Conservation (phyloP, 2,113 vertebrate genomes). For the Neodontobutis hainanensis region DNA sequence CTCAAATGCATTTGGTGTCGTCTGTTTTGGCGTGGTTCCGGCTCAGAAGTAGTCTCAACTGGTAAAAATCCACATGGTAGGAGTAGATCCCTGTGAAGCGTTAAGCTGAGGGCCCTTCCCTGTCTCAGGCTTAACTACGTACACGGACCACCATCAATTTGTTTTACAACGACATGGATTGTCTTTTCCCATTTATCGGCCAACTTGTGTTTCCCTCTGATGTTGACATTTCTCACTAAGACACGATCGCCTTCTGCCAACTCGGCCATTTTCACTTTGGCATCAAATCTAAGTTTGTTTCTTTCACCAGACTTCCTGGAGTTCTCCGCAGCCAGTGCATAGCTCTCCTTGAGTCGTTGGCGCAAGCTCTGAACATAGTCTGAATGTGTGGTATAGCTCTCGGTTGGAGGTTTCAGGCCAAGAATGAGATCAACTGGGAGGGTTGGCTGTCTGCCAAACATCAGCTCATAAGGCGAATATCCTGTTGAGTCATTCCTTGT, state of each 20-base stretch:
- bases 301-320: slow-evolving; percentile 2
- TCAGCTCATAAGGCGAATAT: slow-evolving; percentile 23
- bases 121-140: too few species aligned
- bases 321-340: slow-evolving; percentile 19
- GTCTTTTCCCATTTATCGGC: too few species aligned
- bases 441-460: slow-evolving; percentile 36
- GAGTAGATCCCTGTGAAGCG: too few species aligned
- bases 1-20: too few species aligned
- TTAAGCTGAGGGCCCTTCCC: too few species aligned
- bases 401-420: slow-evolving; percentile 10
- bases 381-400: slow-evolving; percentile 14
- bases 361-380: slow-evolving; percentile 22
- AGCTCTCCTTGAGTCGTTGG: slow-evolving; percentile 11
- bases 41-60: too few species aligned
- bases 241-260: slow-evolving; percentile 25
- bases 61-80: too few species aligned
- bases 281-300: slow-evolving; percentile 34
- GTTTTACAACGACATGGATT: too few species aligned
- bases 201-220: slow-evolving; percentile 23
- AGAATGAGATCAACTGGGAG: slow-evolving; percentile 36
- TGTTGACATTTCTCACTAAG: slow-evolving; percentile 18
- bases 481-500: slow-evolving; percentile 28
- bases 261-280: neutral
- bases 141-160: too few species aligned
- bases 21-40: too few species aligned